Evolutionary conservation across 2,113 vertebrate genomes (phyloP).

Genomic region (Acanthisitta chloris): DNA sequence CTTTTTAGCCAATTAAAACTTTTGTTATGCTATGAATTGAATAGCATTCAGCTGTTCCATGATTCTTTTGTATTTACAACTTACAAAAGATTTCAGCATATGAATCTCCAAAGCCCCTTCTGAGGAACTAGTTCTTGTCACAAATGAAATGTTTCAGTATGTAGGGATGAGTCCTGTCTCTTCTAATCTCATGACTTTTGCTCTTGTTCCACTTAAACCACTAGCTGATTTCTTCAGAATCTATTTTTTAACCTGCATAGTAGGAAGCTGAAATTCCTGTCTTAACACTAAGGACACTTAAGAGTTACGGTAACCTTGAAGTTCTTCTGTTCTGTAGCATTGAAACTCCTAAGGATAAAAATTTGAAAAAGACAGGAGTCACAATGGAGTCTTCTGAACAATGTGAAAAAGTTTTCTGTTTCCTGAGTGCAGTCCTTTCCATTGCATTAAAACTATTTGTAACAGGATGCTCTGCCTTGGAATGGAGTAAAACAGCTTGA

Average conservation of each 20-base stretch:
- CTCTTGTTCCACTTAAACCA: background rate
- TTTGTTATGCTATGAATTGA: background rate
- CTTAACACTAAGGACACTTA: background rate
- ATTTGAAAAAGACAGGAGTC: background rate
- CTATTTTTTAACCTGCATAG: background rate
- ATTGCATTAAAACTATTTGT: background rate
- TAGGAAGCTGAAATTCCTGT: background rate
- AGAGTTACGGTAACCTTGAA: background rate
- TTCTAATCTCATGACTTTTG: background rate
- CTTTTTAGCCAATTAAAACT: background rate
- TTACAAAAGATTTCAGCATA: background rate
- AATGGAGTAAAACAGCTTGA: no score
- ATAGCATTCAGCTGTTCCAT: background rate
- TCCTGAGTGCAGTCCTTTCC: background rate
- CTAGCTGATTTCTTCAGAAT: background rate
- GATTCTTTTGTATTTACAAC: background rate
- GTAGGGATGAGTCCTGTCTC: background rate
- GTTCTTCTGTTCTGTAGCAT: background rate
- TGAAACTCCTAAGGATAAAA: background rate
- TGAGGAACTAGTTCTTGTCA: background rate
- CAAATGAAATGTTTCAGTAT: background rate
- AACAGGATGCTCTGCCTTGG: no score
- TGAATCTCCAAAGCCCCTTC: background rate
- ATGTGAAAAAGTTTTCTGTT: background rate
- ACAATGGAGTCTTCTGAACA: background rate